A percentile compares a stretch with the other conserved stretches of the same genome.
phyloP scores from a whole-genome alignment of 2,888 invertebrate species.

The Apodemia hepburni region DNA sequence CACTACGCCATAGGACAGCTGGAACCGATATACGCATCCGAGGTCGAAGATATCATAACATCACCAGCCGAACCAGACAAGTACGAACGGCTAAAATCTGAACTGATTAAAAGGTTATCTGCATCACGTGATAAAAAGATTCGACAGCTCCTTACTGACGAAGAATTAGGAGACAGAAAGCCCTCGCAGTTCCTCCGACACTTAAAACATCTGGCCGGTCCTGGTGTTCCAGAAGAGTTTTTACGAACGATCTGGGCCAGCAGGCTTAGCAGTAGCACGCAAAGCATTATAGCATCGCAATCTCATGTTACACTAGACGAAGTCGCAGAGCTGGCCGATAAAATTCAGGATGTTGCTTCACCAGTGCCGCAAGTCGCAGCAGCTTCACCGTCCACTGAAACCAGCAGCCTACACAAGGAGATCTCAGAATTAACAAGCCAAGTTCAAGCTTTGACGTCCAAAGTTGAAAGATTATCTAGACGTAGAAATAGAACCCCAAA shows the following conservation, averaged over 20 bases:
- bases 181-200: constrained; percentile 29
- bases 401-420: neutral
- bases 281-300: neutral
- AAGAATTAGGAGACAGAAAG: constrained; percentile 26
- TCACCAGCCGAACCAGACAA: constrained; percentile 17
- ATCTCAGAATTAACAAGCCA: neutral
- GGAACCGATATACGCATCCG: constrained; percentile 19
- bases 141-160: constrained; percentile 20
- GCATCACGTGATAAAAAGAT: constrained; percentile 16
- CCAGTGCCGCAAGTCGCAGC: neutral
- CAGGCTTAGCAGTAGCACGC: neutral
- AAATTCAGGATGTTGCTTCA: constrained; percentile 5
- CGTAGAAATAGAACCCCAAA: neutral
- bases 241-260: neutral
- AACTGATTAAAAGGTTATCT: constrained; percentile 17
- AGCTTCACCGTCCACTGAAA: neutral
- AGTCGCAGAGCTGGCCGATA: constrained; percentile 12
- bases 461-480: neutral
- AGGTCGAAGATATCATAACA: constrained; percentile 28
- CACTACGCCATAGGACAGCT: constrained; percentile 22
- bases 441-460: neutral
- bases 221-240: constrained; percentile 24
- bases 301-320: neutral
- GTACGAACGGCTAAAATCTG: neutral
- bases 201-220: constrained; percentile 26